Conservation (phyloP, 1,140 invertebrate species). For the Megalopta genalis region DNA sequence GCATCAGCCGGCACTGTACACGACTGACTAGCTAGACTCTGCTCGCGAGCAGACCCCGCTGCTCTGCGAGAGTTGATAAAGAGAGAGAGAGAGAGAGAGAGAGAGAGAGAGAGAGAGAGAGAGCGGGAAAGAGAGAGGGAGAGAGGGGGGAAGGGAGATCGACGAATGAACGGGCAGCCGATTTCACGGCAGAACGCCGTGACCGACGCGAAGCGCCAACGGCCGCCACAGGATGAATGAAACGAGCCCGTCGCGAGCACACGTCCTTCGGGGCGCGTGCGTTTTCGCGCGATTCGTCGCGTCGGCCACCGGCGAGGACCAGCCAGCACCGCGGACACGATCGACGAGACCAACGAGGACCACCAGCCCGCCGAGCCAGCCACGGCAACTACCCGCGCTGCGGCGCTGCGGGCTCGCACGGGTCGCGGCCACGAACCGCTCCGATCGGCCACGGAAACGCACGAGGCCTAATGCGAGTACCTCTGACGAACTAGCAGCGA, state of each 20-base stretch:
- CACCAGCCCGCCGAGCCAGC: slow-evolving; percentile 3
- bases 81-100: neutral
- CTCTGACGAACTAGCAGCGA: neutral
- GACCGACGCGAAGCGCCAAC: neutral
- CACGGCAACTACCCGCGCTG: slow-evolving; percentile 48
- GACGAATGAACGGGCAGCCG: slow-evolving; percentile 31
- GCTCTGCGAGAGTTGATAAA: slow-evolving; percentile 9
- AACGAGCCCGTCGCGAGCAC: neutral
- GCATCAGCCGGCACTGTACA: slow-evolving; percentile 53
- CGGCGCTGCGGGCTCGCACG: slow-evolving; percentile 28
- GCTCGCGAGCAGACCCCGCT: slow-evolving; percentile 19
- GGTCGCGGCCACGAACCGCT: slow-evolving; percentile 22
- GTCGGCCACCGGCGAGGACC: slow-evolving; percentile 20
- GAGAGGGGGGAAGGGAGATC: neutral
- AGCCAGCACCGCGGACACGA: slow-evolving; percentile 3
- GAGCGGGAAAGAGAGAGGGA: neutral
- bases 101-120: neutral
- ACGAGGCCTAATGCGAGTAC: slow-evolving; percentile 12
- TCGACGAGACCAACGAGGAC: slow-evolving; percentile 26
- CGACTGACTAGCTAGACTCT: slow-evolving; percentile 47
- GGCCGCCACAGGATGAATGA: slow-evolving; percentile 44
- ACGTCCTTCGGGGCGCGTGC: slow-evolving; percentile 44
- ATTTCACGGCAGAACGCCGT: slow-evolving; percentile 25
- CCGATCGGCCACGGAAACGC: slow-evolving; percentile 33
- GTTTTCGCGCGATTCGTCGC: slow-evolving; percentile 25